Evolutionary conservation across 2,797 vertebrate genomes (phyloP).

Genomic region (Mastacembelus armatus): DNA sequence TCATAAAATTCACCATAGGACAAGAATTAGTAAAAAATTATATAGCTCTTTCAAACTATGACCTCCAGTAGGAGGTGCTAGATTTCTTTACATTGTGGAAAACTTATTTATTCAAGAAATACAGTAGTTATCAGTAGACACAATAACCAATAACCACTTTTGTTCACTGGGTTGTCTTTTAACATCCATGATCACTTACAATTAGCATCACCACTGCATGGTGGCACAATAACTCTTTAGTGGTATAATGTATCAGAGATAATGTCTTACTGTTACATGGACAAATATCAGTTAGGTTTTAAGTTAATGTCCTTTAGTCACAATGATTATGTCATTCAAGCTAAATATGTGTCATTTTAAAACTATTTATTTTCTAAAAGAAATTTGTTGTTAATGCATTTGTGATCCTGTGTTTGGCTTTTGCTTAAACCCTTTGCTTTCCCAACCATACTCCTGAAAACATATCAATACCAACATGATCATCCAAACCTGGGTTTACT

Average conservation of each 20-base stretch:
- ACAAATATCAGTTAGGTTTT: constrained; percentile 8
- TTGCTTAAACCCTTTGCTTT: constrained; percentile 65
- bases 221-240: background rate
- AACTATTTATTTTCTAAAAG: background rate
- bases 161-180: constrained; percentile 17
- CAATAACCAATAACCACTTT: background rate
- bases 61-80: constrained; percentile 50
- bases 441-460: constrained; percentile 25
- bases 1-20: background rate
- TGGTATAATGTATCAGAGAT: background rate
- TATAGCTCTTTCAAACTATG: background rate
- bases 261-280: background rate
- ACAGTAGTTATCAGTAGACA: background rate
- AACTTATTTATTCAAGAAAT: background rate
- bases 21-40: background rate
- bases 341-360: background rate
- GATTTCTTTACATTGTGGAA: background rate
- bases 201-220: background rate
- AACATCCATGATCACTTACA: constrained; percentile 13
- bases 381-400: constrained; percentile 1
- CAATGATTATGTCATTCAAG: background rate
- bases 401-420: constrained; percentile 51
- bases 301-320: background rate
- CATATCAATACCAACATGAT: constrained; percentile 35
- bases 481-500: constrained; percentile 25